A percentile compares a stretch with the other conserved stretches of the same genome.
phyloP scores from a whole-genome alignment of 2,888 invertebrate genomes.

The Macrophya annulata region DNA sequence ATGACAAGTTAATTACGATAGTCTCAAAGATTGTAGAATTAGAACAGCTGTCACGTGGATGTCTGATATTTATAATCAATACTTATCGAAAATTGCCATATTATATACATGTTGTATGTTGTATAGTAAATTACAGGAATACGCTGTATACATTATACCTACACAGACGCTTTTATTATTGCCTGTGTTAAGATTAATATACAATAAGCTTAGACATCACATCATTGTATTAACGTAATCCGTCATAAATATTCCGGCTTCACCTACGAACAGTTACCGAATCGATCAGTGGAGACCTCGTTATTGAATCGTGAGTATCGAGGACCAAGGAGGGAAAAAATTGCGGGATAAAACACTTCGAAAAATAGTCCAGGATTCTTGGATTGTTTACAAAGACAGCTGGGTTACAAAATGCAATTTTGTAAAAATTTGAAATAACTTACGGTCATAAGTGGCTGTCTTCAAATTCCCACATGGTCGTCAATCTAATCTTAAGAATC shows the following conservation, averaged over 20 bases:
- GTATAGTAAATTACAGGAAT: background rate
- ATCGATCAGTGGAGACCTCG: background rate
- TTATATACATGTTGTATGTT: background rate
- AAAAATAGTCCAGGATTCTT: background rate
- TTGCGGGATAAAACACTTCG: background rate
- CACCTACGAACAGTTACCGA: background rate
- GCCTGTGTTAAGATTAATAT: background rate
- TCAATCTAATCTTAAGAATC: background rate
- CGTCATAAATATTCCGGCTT: background rate
- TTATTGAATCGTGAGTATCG: background rate
- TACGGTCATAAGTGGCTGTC: too few species aligned
- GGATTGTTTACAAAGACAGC: background rate
- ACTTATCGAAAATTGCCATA: background rate
- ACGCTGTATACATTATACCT: background rate
- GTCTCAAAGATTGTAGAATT: constrained; percentile 5
- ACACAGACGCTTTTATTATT: background rate
- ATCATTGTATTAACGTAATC: constrained; percentile 5
- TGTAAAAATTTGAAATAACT: too few species aligned
- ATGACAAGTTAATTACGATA: constrained; percentile 4
- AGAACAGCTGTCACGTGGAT: background rate
- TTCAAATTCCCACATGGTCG: too few species aligned
- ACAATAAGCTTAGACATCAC: background rate
- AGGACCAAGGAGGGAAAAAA: background rate
- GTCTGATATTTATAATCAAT: constrained; percentile 9
- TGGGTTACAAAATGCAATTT: too few species aligned